Conservation (phyloP, 2,888 invertebrate species). For the Nasonovia ribisnigri region DNA sequence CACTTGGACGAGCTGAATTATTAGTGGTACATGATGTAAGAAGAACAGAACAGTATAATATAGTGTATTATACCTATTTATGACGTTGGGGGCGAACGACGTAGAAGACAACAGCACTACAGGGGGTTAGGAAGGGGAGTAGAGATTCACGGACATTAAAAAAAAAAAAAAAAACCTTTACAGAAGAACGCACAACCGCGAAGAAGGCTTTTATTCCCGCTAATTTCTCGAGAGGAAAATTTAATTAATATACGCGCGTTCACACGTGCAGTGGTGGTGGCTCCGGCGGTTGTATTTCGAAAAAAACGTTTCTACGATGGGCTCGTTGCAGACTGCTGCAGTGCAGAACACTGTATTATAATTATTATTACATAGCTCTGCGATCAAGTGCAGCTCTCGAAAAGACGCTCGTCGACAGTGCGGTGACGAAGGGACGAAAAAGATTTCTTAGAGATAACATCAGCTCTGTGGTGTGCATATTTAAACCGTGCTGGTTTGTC, state of each 20-base stretch:
- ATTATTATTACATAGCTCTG: neutral
- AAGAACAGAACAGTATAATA: too few relatives aligned
- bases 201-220: neutral
- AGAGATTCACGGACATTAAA: neutral
- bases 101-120: neutral
- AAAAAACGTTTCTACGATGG: neutral
- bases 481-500: neutral
- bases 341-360: neutral
- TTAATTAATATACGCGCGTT: neutral
- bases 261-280: neutral
- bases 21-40: too few relatives aligned
- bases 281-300: neutral
- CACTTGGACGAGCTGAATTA: too few relatives aligned
- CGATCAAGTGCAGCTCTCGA: constrained; percentile 1
- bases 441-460: neutral
- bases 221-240: neutral
- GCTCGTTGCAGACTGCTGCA: neutral
- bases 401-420: neutral
- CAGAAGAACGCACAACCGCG: neutral
- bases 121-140: neutral
- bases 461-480: neutral
- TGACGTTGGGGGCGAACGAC: too few relatives aligned
- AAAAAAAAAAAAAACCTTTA: neutral
- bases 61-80: too few relatives aligned
- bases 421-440: neutral